Base-by-base conservation (phyloP, 92 coral and sea anemone genomes). In the Diadumene lineata region DNA sequence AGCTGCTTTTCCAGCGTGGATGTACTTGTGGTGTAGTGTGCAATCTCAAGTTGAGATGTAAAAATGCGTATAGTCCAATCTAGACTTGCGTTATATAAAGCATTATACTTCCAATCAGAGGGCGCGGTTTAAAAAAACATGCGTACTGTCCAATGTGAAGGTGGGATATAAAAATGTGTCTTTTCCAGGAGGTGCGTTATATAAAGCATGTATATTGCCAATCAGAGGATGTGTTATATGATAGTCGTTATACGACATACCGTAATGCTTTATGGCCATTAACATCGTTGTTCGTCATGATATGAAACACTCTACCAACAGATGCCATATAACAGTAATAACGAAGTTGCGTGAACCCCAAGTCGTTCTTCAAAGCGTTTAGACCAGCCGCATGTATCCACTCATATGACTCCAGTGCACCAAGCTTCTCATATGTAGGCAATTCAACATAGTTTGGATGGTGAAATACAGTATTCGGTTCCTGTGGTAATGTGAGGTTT, bases 261-360 rank as follows among this genome's bases (percentile, higher is more conserved):
- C 70, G 55, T n/a, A 83, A 34, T 26, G 68, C 88, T 3, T 43
- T 70, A n/a, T 60, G 13, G 65, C 84, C 84, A 31, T 0, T n/a
- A 13, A 34, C 31, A 18, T 70, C n/a, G 19, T 22, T 50, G 23
- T 21, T 66, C 25, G 80, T 84, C 84, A 71, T 78, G 76, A 84
- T 72, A 50, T 84, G 88, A 61, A 84, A 64, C 23, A 66, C 64
- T 55, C 84, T 60, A 17, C 71, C 76, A 22, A 24, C 70, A 11
- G 65, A 50, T 25, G 58, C 69, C 70, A 63, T 78, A 27, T 55
- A 69, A 31, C 88, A 84, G 57, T 78, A 78, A 76, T 60, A 78
- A 16, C 84, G 75, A 11, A 84, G 29, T 53, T 84, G 88, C 22
- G 46, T 72, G 53, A 77, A 84, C 11, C 88, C 88, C 84, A 78